These are phyloP conservation scores for Thelaira solivaga DNA, from an alignment of 2,888 invertebrate species.

Conservation along the genomic window DNA sequence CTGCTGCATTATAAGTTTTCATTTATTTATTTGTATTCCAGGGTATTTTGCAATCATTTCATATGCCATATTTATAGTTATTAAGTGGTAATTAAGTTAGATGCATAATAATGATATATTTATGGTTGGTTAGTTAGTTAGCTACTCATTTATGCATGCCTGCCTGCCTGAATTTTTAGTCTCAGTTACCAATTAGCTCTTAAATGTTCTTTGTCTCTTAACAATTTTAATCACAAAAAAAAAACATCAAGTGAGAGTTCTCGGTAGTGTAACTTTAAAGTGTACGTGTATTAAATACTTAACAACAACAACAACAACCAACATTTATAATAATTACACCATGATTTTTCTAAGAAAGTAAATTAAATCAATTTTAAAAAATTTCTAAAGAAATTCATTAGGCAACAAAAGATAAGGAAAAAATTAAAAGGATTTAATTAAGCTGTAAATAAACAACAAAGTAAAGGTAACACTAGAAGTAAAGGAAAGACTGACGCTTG, in stretches of 20 bases:
- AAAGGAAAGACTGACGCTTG: too few species aligned
- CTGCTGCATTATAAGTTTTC: neutral
- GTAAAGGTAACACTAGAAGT: too few species aligned
- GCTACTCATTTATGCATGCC: neutral
- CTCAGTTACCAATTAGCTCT: conserved; percentile 30
- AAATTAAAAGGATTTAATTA: too few species aligned
- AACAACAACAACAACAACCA: too few species aligned
- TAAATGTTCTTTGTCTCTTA: conserved; percentile 14
- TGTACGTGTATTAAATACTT: too few species aligned
- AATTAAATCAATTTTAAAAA: too few species aligned
- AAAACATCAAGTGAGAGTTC: conserved; percentile 27
- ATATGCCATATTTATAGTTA: conserved; percentile 50
- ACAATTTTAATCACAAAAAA: conserved; percentile 31
- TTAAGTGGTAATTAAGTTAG: conserved; percentile 62
- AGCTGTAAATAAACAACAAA: too few species aligned
- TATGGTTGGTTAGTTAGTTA: conserved; percentile 20
- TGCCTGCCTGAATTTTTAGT: neutral
- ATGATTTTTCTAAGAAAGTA: neutral
- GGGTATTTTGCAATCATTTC: conserved; percentile 30
- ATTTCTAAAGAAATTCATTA: neutral
- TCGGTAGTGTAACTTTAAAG: neutral
- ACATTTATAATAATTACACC: too few species aligned
- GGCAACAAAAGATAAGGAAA: neutral
- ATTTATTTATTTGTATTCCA: too few species aligned
- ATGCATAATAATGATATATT: conserved; percentile 33